Conservation (phyloP, 1,140 invertebrate species). For the Augochlora pura region DNA sequence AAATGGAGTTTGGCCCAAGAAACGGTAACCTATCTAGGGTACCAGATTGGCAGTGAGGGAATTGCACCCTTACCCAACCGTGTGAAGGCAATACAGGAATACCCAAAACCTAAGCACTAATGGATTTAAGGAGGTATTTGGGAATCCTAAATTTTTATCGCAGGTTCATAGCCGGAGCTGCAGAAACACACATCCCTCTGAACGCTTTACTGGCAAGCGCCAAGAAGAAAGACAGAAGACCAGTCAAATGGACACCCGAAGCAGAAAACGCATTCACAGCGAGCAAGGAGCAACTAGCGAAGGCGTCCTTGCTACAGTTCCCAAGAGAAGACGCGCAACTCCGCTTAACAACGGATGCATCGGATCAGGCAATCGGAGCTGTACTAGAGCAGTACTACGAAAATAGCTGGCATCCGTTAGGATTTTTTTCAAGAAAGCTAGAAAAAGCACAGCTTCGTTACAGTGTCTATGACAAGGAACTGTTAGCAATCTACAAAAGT, state of each 20-base stretch:
- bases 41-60: not conserved
- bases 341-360: not conserved
- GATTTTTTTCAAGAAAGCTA: slow-evolving; percentile 20
- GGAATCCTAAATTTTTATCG: slow-evolving; percentile 28
- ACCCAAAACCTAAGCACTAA: slow-evolving; percentile 1
- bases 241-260: not conserved
- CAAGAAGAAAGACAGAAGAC: slow-evolving; percentile 13
- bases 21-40: not conserved
- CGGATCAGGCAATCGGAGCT: not conserved
- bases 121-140: slow-evolving; percentile 8
- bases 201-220: not conserved
- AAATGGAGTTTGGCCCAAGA: slow-evolving; percentile 55
- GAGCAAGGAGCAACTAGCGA: not conserved
- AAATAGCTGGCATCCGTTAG: not conserved
- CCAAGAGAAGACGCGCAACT: not conserved
- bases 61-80: not conserved
- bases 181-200: not conserved
- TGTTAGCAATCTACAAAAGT: not conserved
- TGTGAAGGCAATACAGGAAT: not conserved
- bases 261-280: not conserved
- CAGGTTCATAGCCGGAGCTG: not conserved
- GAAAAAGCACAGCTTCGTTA: not conserved
- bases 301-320: not conserved
- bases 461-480: not conserved
- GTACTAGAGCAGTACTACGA: not conserved